A percentile compares a stretch with the other conserved stretches of the same genome.
These are phyloP conservation scores for Stomatorhinus ivindoensis DNA, from an alignment of 2,113 vertebrate genomes.

Conservation along the genomic window DNA sequence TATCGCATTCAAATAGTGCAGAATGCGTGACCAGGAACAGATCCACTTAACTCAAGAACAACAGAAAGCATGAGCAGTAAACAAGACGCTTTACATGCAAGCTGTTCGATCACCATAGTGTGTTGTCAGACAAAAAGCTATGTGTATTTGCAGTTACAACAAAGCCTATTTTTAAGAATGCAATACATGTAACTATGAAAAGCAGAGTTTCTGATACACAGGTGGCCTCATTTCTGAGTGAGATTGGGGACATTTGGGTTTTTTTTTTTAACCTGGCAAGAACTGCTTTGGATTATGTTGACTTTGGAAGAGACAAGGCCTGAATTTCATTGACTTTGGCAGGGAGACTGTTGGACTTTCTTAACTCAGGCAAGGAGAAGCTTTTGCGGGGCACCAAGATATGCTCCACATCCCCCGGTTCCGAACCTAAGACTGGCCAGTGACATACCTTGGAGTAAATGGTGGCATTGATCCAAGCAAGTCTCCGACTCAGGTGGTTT, in stretches of 20 bases:
- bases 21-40: background rate
- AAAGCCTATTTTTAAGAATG: background rate
- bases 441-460: slow-evolving; percentile 87
- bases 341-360: background rate
- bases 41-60: background rate
- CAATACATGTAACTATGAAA: background rate
- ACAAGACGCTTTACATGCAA: background rate
- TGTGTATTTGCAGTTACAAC: background rate
- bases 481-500: slow-evolving; percentile 87
- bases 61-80: background rate
- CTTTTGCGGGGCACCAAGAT: background rate
- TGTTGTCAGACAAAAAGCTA: background rate
- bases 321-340: background rate
- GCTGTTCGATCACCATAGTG: background rate
- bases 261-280: slow-evolving; percentile 3
- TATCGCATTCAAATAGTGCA: background rate
- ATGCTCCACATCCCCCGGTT: background rate
- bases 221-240: background rate
- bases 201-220: too few species aligned
- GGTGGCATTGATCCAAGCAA: slow-evolving; percentile 97
- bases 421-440: background rate
- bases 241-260: background rate
- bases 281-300: background rate
- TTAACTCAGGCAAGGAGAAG: background rate
- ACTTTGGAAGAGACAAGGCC: background rate